Conservation (phyloP, 2,113 vertebrate genomes). For the Lathamus discolor region DNA sequence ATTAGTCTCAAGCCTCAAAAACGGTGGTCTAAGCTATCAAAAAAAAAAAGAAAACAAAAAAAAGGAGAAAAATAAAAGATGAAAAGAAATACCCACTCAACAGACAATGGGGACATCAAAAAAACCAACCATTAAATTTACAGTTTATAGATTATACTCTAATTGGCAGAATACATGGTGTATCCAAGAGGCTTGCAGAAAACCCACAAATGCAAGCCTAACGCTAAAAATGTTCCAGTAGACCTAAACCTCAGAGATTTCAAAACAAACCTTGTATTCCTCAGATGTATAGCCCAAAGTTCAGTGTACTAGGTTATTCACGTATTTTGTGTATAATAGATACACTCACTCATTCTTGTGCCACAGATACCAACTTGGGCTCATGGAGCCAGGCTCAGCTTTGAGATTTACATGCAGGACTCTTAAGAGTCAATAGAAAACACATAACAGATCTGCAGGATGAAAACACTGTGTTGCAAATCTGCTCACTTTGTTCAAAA, state of each 20-base stretch:
- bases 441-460: constrained; percentile 68
- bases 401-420: constrained; percentile 77
- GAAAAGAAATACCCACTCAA: constrained; percentile 6
- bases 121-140: constrained; percentile 27
- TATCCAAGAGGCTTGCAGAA: constrained; percentile 65
- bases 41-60: background rate
- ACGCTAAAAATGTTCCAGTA: constrained; percentile 46
- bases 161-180: constrained; percentile 56
- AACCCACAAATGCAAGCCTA: constrained; percentile 70
- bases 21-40: constrained; percentile 58
- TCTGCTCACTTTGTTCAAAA: constrained; percentile 74
- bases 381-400: constrained; percentile 75
- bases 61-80: background rate
- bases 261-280: constrained; percentile 30
- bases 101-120: constrained; percentile 15
- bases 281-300: constrained; percentile 36
- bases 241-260: constrained; percentile 49
- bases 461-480: constrained; percentile 71
- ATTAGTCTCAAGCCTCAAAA: constrained; percentile 66
- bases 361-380: constrained; percentile 54
- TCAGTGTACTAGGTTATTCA: constrained; percentile 29
- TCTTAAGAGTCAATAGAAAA: constrained; percentile 74
- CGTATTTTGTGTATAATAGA: constrained; percentile 20
- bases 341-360: constrained; percentile 57
- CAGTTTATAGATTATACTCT: constrained; percentile 31